These are phyloP conservation scores for Gandaritis pyraliata DNA, from an alignment of 2,888 invertebrate genomes.

Conservation along the genomic window DNA sequence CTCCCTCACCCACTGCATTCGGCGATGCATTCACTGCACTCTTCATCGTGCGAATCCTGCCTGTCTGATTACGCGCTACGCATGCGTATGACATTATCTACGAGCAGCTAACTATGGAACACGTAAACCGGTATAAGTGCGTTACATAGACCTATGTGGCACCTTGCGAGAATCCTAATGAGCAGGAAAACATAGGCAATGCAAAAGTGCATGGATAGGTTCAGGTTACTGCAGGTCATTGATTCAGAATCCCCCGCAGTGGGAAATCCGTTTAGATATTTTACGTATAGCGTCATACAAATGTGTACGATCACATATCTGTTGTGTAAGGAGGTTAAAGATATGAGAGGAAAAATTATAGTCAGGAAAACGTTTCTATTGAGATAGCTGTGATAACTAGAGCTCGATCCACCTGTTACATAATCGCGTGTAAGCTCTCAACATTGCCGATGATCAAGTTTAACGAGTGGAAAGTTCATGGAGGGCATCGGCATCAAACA, in stretches of 20 bases:
- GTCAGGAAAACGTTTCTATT: slow-evolving; percentile 3
- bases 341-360: neutral
- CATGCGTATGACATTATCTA: slow-evolving; percentile 79
- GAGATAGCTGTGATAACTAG: slow-evolving; percentile 11
- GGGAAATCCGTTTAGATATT: slow-evolving; percentile 36
- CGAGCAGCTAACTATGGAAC: slow-evolving; percentile 62
- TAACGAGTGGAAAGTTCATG: slow-evolving; percentile 79
- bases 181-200: slow-evolving; percentile 46
- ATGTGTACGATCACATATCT: neutral
- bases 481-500: slow-evolving; percentile 67
- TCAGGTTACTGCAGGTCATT: slow-evolving; percentile 43
- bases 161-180: slow-evolving; percentile 44
- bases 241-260: slow-evolving; percentile 27
- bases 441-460: slow-evolving; percentile 77
- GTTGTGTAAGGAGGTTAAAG: neutral
- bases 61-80: slow-evolving; percentile 79
- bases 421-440: slow-evolving; percentile 53
- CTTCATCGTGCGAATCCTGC: slow-evolving; percentile 80
- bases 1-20: slow-evolving; percentile 73
- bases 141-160: slow-evolving; percentile 50
- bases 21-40: slow-evolving; percentile 69
- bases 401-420: slow-evolving; percentile 57
- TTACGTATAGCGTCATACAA: neutral
- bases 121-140: slow-evolving; percentile 61
- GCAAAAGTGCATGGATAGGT: slow-evolving; percentile 41